A percentile compares a stretch with the other conserved stretches of the same genome.
These are phyloP conservation scores for Mus minutoides DNA, from an alignment of 2,797 vertebrate species.

Conservation along the genomic window DNA sequence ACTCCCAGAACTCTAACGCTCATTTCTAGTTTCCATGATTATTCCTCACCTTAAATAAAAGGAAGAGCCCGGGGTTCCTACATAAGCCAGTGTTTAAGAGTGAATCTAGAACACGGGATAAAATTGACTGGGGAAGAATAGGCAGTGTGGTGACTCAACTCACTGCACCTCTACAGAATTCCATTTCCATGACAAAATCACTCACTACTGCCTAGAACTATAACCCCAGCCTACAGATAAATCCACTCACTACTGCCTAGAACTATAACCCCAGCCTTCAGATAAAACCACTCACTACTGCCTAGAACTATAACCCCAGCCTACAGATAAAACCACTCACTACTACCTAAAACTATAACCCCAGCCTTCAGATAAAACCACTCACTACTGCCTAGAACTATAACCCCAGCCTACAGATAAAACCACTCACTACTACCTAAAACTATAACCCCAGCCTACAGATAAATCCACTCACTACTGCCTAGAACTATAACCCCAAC, in stretches of 20 bases:
- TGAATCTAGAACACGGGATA: neutral
- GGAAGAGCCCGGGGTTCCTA: neutral
- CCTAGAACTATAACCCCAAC: slow-evolving; percentile 38
- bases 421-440: slow-evolving; percentile 36
- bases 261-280: slow-evolving; percentile 35
- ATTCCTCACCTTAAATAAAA: neutral
- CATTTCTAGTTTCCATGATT: slow-evolving; percentile 48
- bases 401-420: slow-evolving; percentile 16
- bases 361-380: slow-evolving; percentile 15
- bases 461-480: slow-evolving; percentile 11
- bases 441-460: slow-evolving; percentile 36
- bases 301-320: slow-evolving; percentile 39
- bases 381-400: slow-evolving; percentile 48
- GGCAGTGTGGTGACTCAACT: slow-evolving; percentile 5
- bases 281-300: slow-evolving; percentile 39
- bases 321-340: slow-evolving; percentile 31
- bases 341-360: slow-evolving; percentile 47
- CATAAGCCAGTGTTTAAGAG: neutral
- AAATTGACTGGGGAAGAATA: neutral
- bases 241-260: slow-evolving; percentile 35
- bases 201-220: slow-evolving; percentile 38
- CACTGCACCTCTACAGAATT: slow-evolving; percentile 12
- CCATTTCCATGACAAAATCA: neutral
- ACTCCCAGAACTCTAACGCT: slow-evolving; percentile 33
- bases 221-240: slow-evolving; percentile 16